Conservation (phyloP, 2,888 invertebrate genomes). For the Pheosia gnoma region DNA sequence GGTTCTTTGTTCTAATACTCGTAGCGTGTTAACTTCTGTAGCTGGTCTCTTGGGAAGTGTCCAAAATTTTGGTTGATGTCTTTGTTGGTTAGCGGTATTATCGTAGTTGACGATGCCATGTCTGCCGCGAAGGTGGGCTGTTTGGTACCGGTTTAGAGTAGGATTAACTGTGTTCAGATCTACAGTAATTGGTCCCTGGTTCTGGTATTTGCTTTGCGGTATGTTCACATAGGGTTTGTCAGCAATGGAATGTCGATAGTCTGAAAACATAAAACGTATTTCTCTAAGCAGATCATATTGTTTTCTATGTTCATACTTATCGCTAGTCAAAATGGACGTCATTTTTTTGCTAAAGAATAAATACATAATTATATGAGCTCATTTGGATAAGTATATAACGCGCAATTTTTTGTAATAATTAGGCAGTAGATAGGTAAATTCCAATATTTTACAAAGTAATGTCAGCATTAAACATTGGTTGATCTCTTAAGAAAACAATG, state of each 20-base stretch:
- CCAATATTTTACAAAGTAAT: background rate
- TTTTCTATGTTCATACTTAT: background rate
- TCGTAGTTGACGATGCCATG: conserved; percentile 66
- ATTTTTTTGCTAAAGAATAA: no score
- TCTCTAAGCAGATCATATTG: conserved; percentile 9
- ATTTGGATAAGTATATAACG: no score
- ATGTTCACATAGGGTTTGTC: conserved; percentile 72
- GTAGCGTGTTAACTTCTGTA: conserved; percentile 45
- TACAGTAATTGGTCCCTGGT: conserved; percentile 50
- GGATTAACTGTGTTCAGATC: conserved; percentile 63
- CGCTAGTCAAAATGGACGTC: background rate
- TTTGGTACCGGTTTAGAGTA: conserved; percentile 59
- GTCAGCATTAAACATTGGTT: no score
- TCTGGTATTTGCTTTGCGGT: conserved; percentile 54
- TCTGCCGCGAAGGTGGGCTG: conserved; percentile 67
- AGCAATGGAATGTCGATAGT: conserved; percentile 87
- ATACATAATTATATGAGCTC: no score
- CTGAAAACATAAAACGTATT: conserved; percentile 64
- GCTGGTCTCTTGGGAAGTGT: conserved; percentile 79
- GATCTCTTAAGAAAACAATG: no score
- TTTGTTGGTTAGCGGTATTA: conserved; percentile 47
- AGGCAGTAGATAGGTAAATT: background rate
- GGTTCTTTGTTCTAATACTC: conserved; percentile 39
- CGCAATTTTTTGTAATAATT: no score
- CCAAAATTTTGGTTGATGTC: conserved; percentile 82